Conservation (phyloP, 2,113 vertebrate species). For the Nothobranchius furzeri region DNA sequence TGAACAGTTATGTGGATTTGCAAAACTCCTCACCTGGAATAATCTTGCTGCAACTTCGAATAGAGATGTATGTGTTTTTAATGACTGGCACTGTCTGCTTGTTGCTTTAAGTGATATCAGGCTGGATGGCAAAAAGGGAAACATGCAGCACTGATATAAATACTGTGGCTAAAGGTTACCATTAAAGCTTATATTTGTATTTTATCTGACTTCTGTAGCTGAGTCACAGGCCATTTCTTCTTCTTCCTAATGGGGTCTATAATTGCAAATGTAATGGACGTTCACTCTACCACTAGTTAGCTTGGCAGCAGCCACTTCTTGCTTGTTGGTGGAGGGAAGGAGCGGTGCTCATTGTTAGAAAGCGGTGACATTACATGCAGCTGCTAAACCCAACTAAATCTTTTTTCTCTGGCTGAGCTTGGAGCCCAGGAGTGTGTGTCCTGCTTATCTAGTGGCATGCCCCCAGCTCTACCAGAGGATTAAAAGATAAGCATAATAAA, state of each 20-base stretch:
- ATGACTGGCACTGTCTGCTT: constrained; percentile 61
- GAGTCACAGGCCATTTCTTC: constrained; percentile 20
- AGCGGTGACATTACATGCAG: constrained; percentile 49
- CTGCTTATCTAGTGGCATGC: constrained; percentile 41
- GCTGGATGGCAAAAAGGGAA: constrained; percentile 24
- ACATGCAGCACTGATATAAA: constrained; percentile 60
- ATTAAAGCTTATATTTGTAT: constrained; percentile 65
- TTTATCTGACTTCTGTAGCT: constrained; percentile 61
- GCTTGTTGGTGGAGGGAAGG: constrained; percentile 54
- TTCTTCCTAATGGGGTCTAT: constrained; percentile 60
- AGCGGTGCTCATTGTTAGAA: constrained; percentile 48
- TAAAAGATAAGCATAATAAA: constrained; percentile 75
- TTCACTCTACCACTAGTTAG: constrained; percentile 53
- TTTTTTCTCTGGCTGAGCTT: constrained; percentile 53
- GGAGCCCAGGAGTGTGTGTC: constrained; percentile 41
- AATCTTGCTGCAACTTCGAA: constrained; percentile 71
- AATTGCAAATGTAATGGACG: constrained; percentile 64
- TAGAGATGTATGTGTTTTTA: constrained; percentile 78
- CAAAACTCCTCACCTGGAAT: constrained; percentile 60
- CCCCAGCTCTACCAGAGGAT: constrained; percentile 53
- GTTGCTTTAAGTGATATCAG: constrained; percentile 55
- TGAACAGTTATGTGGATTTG: constrained; percentile 42
- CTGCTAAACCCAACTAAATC: constrained; percentile 40
- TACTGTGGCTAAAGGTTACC: constrained; percentile 60
- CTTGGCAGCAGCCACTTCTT: constrained; percentile 39